A percentile compares a stretch with the other conserved stretches of the same genome.
Conservation (phyloP, 1,140 invertebrate genomes). For the Rhagoletis zephyria region DNA sequence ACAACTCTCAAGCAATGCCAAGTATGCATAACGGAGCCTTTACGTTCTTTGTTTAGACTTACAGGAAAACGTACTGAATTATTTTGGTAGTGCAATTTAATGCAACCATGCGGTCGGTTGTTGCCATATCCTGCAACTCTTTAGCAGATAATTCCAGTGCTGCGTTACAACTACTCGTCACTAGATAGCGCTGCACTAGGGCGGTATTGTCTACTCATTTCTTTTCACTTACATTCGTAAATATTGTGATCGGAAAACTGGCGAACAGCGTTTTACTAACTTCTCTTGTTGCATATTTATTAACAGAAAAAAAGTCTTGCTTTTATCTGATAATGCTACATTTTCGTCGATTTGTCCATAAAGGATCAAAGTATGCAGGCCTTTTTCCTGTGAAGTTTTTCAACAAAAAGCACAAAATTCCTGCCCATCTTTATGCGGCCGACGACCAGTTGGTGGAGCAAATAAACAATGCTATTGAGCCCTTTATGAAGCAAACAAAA, state of each 20-base stretch:
- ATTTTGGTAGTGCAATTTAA: too few species aligned
- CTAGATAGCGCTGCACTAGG: neutral
- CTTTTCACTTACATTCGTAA: conserved; percentile 2
- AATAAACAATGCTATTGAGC: conserved; percentile 69
- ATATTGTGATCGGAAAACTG: neutral
- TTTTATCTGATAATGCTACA: neutral
- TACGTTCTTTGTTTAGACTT: too few species aligned
- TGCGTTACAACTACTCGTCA: neutral
- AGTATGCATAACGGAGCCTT: too few species aligned
- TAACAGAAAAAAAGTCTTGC: neutral
- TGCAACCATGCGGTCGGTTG: too few species aligned
- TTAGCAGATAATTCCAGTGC: too few species aligned
- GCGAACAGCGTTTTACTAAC: neutral
- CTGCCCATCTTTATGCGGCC: conserved; percentile 65
- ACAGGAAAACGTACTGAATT: too few species aligned
- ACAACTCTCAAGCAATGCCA: too few species aligned
- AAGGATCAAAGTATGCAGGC: neutral
- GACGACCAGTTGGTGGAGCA: conserved; percentile 72
- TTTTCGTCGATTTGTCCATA: conserved; percentile 20
- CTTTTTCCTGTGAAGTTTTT: conserved; percentile 64
- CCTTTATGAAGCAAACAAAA: conserved; percentile 64
- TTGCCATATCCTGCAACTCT: too few species aligned
- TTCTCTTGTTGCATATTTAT: neutral
- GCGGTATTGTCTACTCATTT: neutral
- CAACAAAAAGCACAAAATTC: conserved; percentile 64